Evolutionary conservation across 2,797 vertebrate genomes (phyloP).

Genomic region (Sandelia bainsii): DNA sequence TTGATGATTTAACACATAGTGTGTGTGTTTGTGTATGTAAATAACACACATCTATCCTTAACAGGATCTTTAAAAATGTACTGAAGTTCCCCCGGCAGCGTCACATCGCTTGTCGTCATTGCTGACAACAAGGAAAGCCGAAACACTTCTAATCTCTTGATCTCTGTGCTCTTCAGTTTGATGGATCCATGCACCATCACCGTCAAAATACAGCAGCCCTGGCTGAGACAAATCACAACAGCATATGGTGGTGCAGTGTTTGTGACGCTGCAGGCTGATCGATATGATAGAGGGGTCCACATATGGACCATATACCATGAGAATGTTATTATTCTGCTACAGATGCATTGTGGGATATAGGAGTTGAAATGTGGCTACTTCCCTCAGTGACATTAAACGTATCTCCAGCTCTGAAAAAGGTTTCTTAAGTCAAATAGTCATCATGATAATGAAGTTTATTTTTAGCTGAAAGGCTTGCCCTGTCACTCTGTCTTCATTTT

Average conservation of each 20-base stretch:
- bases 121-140: constrained; percentile 25
- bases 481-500: constrained; percentile 41
- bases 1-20: constrained; percentile 16
- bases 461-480: constrained; percentile 31
- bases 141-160: constrained; percentile 23
- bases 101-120: constrained; percentile 18
- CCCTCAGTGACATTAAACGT: constrained; percentile 29
- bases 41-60: constrained; percentile 7
- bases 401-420: constrained; percentile 20
- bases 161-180: constrained; percentile 23
- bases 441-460: constrained; percentile 46
- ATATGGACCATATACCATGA: neutral
- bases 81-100: neutral
- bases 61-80: constrained; percentile 46
- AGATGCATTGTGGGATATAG: neutral
- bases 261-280: neutral
- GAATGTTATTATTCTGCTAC: neutral
- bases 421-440: constrained; percentile 33
- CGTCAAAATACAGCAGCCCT: constrained; percentile 36
- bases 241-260: neutral
- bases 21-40: constrained; percentile 21
- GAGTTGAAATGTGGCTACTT: neutral
- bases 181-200: constrained; percentile 40
- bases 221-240: constrained; percentile 39
- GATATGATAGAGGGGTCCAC: neutral